Conservation (phyloP, 1,140 invertebrate species). For the Berghia stephanieae region DNA sequence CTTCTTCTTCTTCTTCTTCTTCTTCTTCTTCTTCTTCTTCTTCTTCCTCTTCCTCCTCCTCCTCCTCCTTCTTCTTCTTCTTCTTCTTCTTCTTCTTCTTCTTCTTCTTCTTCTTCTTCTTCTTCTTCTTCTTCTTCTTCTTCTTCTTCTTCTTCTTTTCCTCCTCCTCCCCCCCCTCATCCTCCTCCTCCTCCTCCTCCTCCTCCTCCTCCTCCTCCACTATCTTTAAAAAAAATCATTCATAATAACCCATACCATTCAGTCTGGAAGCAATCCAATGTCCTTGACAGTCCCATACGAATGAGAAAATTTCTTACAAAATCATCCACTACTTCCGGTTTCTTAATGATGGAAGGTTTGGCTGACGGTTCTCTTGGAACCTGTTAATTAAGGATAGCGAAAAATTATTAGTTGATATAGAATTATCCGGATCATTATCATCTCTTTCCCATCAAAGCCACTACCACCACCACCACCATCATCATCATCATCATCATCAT, state of each 20-base stretch:
- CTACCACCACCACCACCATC: conserved; percentile 43
- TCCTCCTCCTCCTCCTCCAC: no score
- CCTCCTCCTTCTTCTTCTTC: no score
- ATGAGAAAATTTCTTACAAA: conserved; percentile 68
- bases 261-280: conserved; percentile 66
- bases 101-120: no score
- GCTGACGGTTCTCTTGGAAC: conserved; percentile 36
- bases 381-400: conserved; percentile 32
- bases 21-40: no score
- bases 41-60: no score
- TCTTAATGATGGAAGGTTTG: conserved; percentile 50
- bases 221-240: no score
- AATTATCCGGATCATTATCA: conserved; percentile 19
- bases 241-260: conserved; percentile 68
- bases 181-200: no score
- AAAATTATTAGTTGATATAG: background rate
- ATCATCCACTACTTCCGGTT: conserved; percentile 67
- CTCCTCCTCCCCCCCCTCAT: no score
- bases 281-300: conserved; percentile 62
- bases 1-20: no score
- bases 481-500: conserved; percentile 48
- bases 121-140: no score
- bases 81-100: no score
- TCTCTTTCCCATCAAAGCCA: conserved; percentile 44
- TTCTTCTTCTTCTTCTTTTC: no score